phyloP scores from a whole-genome alignment of 2,888 invertebrate genomes.

The Gastracanthus pulcherrimus region DNA sequence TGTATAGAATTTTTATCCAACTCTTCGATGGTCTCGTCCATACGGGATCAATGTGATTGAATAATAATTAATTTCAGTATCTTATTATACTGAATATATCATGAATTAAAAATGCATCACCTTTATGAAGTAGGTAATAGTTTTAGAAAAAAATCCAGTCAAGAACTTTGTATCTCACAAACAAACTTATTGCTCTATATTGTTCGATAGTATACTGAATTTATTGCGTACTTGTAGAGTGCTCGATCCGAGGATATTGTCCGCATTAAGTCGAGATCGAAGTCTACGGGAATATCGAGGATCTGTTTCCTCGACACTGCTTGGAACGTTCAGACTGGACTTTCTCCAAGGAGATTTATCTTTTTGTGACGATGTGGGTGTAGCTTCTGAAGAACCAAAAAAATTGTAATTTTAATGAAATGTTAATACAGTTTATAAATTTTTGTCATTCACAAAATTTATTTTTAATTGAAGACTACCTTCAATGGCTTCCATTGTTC shows the following conservation, averaged over 20 bases:
- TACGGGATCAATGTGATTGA: no score
- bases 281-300: conserved; percentile 78
- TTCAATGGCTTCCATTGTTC: conserved; percentile 92
- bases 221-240: conserved; percentile 74
- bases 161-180: neutral
- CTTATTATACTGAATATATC: no score
- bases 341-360: conserved; percentile 89
- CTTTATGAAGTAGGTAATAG: no score
- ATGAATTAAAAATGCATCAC: no score
- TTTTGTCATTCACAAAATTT: no score
- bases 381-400: conserved; percentile 80
- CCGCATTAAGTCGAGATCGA: conserved; percentile 75
- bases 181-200: no score
- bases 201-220: no score
- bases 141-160: neutral
- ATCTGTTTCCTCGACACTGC: conserved; percentile 84
- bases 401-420: neutral
- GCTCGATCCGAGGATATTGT: conserved; percentile 72
- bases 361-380: conserved; percentile 82
- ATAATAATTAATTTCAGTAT: no score
- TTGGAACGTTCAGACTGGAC: conserved; percentile 83
- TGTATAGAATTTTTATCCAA: no score
- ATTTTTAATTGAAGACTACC: conserved; percentile 82
- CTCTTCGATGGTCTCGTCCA: no score
- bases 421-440: no score